Base-by-base conservation (phyloP, 2,797 vertebrate species). In the Xenopus petersii region DNA sequence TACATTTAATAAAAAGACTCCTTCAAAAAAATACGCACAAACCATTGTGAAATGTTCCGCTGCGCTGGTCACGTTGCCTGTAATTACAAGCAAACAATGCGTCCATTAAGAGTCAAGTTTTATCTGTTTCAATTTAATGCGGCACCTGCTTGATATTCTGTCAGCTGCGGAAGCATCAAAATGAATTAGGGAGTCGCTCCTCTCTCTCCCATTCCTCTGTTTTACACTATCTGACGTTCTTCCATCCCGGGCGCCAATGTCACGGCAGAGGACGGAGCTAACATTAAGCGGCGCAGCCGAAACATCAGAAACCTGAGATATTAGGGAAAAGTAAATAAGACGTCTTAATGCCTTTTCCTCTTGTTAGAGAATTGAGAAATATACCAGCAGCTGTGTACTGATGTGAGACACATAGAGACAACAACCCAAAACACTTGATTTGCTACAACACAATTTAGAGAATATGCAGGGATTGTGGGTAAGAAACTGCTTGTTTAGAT, bases 281-380 rank as follows among this genome's bases (percentile, higher is more conserved):
- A 55, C 75, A 68, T 68, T 73, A 77, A 63, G 51, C 36, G 5
- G 59, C 67, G 67, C 21, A 73, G 75, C 75, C 73, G 70, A 77
- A 73, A 30, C 75, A 77, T 77, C 75, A 77, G 51, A 68, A 73
- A 77, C 67, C 64, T 51, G 58, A 1, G 59, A 67, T 77, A 77
- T 77, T 77, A 77, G 12, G 56, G 66, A 26, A 71, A 73, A 67
- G 65, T 73, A 73, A 77, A 73, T 77, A 77, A 77, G 70, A 77
- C 7, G 46, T 67, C 24, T 30, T 21, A 16, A 48, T 16, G 70
- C 12, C 61, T 67, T 62, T 55, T 64, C 66, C 56, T 67, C 17
- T 77, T 62, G 67, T 72, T 71, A 62, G 42, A 61, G 56, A 67
- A 58, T 16, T 21, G 15, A 15, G 36, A 71, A 26, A 59, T 56